Evolutionary conservation across 2,113 vertebrate genomes (phyloP).

Genomic region (Tupaia chinensis): DNA sequence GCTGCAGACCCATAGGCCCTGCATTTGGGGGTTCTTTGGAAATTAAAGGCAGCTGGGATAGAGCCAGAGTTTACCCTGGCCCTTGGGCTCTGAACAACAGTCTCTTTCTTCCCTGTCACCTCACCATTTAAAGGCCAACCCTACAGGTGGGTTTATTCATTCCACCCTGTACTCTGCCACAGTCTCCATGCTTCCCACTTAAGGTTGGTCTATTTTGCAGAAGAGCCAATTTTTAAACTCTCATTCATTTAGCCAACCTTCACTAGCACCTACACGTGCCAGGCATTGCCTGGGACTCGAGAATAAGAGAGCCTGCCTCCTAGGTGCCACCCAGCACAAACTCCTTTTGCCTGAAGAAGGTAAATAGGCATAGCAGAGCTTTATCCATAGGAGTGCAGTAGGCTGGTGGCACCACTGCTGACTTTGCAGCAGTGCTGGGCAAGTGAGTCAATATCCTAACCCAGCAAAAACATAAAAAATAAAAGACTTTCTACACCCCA

Average conservation of each 20-base stretch:
- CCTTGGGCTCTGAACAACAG: background rate
- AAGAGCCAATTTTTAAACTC: background rate
- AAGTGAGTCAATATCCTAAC: background rate
- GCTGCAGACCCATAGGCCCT: background rate
- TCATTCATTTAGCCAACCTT: background rate
- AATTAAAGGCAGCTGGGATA: background rate
- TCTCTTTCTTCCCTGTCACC: background rate
- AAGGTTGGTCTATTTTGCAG: accelerated
- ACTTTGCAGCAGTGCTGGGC: background rate
- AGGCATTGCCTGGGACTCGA: background rate
- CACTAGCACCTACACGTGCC: background rate
- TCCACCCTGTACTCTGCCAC: background rate
- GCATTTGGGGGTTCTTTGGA: background rate
- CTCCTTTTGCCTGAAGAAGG: background rate
- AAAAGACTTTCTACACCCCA: background rate
- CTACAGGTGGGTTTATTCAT: background rate
- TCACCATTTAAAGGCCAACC: background rate
- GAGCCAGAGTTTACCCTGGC: background rate
- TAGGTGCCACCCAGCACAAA: background rate
- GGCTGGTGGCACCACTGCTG: accelerated
- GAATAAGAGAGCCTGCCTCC: background rate
- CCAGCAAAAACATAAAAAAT: background rate
- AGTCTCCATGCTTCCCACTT: background rate
- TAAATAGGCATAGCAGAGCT: background rate
- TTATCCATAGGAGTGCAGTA: accelerated